Evolutionary conservation across 2,888 invertebrate species (phyloP), one percentile per base, ranked within the genome.

Genomic region (Linhomoeus sp.): DNA sequence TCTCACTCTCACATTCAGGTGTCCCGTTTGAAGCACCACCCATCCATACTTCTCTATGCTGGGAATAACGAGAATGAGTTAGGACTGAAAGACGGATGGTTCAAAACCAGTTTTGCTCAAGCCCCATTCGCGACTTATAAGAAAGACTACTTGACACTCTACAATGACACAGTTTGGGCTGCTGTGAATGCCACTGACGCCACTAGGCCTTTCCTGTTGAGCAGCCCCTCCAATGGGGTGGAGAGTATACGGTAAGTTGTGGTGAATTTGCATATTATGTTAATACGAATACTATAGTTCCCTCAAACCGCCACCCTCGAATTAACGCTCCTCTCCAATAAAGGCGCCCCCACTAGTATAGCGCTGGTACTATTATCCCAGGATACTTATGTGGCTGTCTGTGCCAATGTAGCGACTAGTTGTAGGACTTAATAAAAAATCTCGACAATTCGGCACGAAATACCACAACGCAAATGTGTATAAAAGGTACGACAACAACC

Each of bases 1-100:
- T n/a, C n/a, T n/a, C n/a, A n/a, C n/a, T n/a, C n/a, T n/a, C n/a
- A n/a, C n/a, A n/a, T n/a, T n/a, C 37, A 37, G 37, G 58, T 69
- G 7, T 72, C 76, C 49, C 75, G 85, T 43, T 70, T 97, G 14
- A 80, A 81, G 52, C 75, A 79, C 60, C 90, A 92, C 66, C 75
- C 92, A 0, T 83, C 82, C 44, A 75, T 94, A 37, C 78, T 81
- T 0, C 58, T 90, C 0, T 90, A 85, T 79, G 82, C 87, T n/a
- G 87, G 71, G 3, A 94, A 92, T 66, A 94, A 94, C 64, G 94
- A 94, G 68, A 92, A 92, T 62, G 94, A 94, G 70, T 80, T 77
- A 3, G 90, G 86, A 0, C 64, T 90, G 7, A 73, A 2, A 19
- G 43, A 25, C n/a, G 22, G 25, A 22, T 43, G 43, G 43, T 43